Evolutionary conservation across 2,888 invertebrate species (phyloP).

Genomic region (Papilio demoleus): DNA sequence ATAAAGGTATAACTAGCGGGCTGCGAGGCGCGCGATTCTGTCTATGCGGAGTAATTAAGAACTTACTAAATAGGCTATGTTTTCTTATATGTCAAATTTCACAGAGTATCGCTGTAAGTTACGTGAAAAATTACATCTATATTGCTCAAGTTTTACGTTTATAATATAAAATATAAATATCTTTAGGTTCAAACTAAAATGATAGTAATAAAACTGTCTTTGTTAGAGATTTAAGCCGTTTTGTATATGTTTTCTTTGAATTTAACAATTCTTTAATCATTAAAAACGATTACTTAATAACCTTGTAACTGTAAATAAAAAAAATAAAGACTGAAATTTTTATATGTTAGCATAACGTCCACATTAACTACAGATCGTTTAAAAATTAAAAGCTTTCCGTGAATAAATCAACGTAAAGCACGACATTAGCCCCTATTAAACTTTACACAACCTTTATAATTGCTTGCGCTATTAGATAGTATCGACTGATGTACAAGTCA

Average conservation of each 20-base stretch:
- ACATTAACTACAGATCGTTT: slow-evolving; percentile 43
- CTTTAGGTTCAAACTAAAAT: too few relatives aligned
- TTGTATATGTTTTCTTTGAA: neutral
- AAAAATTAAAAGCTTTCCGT: slow-evolving; percentile 50
- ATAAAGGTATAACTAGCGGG: too few relatives aligned
- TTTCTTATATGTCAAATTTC: too few relatives aligned
- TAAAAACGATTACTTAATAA: slow-evolving; percentile 6
- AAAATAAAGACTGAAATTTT: slow-evolving; percentile 12
- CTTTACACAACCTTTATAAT: slow-evolving; percentile 72
- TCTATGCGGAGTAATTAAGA: too few relatives aligned
- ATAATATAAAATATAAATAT: too few relatives aligned
- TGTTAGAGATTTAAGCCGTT: neutral
- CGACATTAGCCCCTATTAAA: slow-evolving; percentile 66
- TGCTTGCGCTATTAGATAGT: slow-evolving; percentile 64
- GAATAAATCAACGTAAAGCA: slow-evolving; percentile 54
- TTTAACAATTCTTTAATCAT: too few relatives aligned
- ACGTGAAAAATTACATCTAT: too few relatives aligned
- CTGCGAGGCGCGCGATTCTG: too few relatives aligned
- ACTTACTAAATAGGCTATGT: too few relatives aligned
- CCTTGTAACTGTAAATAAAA: slow-evolving; percentile 23
- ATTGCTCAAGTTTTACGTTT: too few relatives aligned
- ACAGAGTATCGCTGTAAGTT: too few relatives aligned
- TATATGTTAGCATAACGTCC: slow-evolving; percentile 22
- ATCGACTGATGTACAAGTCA: slow-evolving; percentile 48
- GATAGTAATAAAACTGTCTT: neutral